phyloP scores from a whole-genome alignment of 2,797 vertebrate genomes.

The Neopelma chrysocephalum region DNA sequence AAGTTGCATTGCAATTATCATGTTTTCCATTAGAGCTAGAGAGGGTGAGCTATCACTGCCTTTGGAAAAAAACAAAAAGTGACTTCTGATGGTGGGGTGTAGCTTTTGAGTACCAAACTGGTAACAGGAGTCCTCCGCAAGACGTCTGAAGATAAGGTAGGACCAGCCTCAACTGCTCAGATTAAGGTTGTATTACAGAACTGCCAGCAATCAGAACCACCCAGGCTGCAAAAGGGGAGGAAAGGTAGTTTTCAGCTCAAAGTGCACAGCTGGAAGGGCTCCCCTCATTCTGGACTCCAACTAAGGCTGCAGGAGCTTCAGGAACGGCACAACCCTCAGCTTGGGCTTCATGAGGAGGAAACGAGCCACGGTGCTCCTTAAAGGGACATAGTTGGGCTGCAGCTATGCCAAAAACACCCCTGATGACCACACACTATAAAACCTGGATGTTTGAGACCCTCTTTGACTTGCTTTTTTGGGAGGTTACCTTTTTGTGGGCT shows the following conservation, averaged over 20 bases:
- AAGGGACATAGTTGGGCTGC: constrained; percentile 73
- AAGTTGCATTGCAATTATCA: constrained; percentile 76
- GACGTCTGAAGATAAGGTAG: constrained; percentile 61
- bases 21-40: constrained; percentile 67
- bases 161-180: constrained; percentile 75
- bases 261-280: constrained; percentile 70
- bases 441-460: background rate
- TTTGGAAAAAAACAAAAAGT: constrained; percentile 66
- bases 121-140: constrained; percentile 75
- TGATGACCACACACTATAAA: background rate
- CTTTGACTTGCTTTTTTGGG: background rate
- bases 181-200: constrained; percentile 73
- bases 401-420: constrained; percentile 24
- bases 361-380: constrained; percentile 68
- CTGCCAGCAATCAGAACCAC: constrained; percentile 77
- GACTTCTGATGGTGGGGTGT: constrained; percentile 75
- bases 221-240: constrained; percentile 76
- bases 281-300: constrained; percentile 56
- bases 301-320: constrained; percentile 52
- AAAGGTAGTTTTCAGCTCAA: constrained; percentile 76
- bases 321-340: background rate
- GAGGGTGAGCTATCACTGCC: constrained; percentile 70
- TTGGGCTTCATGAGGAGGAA: constrained; percentile 9
- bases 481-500: background rate
- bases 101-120: constrained; percentile 76